Evolutionary conservation across 2,797 vertebrate species (phyloP), one percentile per base, ranked within the genome.

Genomic region (Picus viridis): DNA sequence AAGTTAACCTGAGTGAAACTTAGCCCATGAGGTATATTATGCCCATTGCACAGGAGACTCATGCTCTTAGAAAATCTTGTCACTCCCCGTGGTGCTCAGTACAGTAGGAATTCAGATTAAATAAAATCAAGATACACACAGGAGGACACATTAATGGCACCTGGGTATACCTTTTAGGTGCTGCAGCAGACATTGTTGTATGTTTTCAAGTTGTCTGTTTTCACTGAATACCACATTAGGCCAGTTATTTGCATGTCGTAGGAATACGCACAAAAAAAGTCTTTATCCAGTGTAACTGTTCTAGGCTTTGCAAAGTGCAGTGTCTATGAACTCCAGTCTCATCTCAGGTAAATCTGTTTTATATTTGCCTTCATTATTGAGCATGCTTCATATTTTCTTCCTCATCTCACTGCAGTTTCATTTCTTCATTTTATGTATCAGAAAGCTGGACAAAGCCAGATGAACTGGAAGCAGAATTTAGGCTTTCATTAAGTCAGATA

Each of bases 311-410:
- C 23, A 62, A 79, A 77, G 45, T 57, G 71, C 76, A 43, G 53
- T 72, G 75, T 27, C 79, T 87, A 59, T 72, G 79, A 93, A 61
- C 62, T 70, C 71, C 83, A 59, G 62, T 53, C 39, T 83, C 54
- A 70, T 69, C 67, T 90, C 53, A 30, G 29, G 45, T 49, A 92
- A 81, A 83, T 87, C 70, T 78, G 1, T 67, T 87, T 92, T 73
- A 32, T 92, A 85, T 93, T 95, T 87, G 81, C 89, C 89, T 90
- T 94, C 82, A 68, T 93, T 93, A 83, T 23, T 93, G 79, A 81
- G 49, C 73, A 68, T 5, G 5, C 78, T 84, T 95, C 78, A 22
- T 36, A 77, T 81, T 73, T 73, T 81, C 17, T 82, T 89, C 67
- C 79, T 87, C 19, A 54, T 76, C 86, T 93, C 79, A 27, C 63